Conservation (phyloP, 2,888 invertebrate genomes). For the Coelinius sp. region DNA sequence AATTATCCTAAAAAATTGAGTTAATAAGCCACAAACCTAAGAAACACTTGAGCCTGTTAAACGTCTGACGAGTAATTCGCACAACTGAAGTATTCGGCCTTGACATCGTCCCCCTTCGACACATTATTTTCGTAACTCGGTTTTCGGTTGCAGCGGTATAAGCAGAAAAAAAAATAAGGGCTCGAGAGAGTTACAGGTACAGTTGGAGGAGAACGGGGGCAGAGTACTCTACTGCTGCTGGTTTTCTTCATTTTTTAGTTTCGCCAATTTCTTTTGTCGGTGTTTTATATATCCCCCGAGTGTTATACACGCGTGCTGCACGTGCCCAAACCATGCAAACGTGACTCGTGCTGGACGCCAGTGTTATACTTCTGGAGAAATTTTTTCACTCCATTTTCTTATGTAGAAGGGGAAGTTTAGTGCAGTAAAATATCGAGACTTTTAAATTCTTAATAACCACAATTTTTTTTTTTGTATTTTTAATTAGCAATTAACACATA, state of each 20-base stretch:
- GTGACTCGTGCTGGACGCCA: constrained; percentile 57
- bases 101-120: constrained; percentile 45
- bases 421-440: not conserved
- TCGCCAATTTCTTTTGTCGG: constrained; percentile 59
- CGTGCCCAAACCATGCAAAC: constrained; percentile 60
- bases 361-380: constrained; percentile 44
- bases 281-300: constrained; percentile 48
- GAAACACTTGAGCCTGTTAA: not conserved
- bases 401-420: not conserved
- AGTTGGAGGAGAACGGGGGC: constrained; percentile 27
- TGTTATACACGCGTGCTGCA: constrained; percentile 63
- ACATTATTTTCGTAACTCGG: constrained; percentile 51
- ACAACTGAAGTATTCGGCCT: constrained; percentile 45
- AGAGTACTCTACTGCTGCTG: constrained; percentile 1
- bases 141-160: constrained; percentile 32
- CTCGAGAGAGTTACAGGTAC: constrained; percentile 13
- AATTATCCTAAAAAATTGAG: not conserved
- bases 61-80: not conserved
- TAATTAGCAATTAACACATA: not conserved
- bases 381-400: constrained; percentile 27
- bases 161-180: constrained; percentile 14
- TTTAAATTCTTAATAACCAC: not conserved
- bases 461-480: not conserved
- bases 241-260: constrained; percentile 24
- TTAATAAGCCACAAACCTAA: not conserved